Evolutionary conservation across 2,797 vertebrate species (phyloP).

Genomic region (Aeoliscus strigatus): DNA sequence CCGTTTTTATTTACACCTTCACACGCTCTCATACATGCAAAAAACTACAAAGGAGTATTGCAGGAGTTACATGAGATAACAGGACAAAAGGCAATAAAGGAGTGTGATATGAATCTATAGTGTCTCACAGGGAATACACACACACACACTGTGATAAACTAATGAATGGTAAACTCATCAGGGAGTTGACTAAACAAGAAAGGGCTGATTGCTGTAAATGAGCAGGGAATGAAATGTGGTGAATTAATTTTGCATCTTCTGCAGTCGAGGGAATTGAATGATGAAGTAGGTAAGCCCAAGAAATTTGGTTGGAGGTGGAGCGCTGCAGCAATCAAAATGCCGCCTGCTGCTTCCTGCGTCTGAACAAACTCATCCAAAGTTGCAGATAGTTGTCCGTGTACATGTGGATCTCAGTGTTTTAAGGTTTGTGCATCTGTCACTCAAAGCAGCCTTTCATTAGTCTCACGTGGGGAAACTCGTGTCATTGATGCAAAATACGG

Average conservation of each 20-base stretch:
- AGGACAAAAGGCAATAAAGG: conserved; percentile 25
- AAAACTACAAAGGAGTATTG: conserved; percentile 9
- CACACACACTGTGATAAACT: conserved; percentile 13
- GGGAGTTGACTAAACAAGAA: conserved; percentile 28
- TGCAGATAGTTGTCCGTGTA: too few relatives aligned
- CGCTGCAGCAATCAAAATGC: conserved; percentile 1
- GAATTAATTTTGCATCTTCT: conserved; percentile 35
- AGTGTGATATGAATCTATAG: conserved; percentile 9
- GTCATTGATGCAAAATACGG: too few relatives aligned
- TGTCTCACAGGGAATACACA: conserved; percentile 14
- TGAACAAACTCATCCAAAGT: too few relatives aligned
- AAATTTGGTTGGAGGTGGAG: conserved; percentile 10
- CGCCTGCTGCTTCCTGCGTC: too few relatives aligned
- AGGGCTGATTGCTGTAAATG: conserved; percentile 37
- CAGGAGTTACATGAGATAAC: conserved; percentile 19
- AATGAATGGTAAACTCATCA: conserved; percentile 31
- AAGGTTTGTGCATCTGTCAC: too few relatives aligned
- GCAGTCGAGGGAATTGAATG: conserved; percentile 11
- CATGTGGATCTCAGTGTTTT: too few relatives aligned
- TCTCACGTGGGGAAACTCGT: too few relatives aligned
- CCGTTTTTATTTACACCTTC: conserved; percentile 23
- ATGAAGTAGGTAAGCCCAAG: conserved; percentile 3
- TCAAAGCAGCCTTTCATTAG: too few relatives aligned
- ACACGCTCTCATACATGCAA: neutral
- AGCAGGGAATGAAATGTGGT: conserved; percentile 34